Conservation (phyloP, 2,797 vertebrate genomes). For the Girardinus metallicus region DNA sequence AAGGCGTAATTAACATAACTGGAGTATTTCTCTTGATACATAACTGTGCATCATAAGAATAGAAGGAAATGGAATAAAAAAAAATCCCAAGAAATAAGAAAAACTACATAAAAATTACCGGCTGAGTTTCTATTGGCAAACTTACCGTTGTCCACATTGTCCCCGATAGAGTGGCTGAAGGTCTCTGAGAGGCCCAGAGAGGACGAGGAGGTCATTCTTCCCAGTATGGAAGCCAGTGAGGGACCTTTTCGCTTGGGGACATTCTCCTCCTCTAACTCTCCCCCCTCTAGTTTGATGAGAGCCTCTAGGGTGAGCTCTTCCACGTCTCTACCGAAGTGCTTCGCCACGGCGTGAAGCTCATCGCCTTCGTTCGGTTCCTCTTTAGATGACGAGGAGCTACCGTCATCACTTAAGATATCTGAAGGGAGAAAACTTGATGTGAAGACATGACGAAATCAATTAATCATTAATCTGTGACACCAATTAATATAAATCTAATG, state of each 20-base stretch:
- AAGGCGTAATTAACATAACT: background rate
- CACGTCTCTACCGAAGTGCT: constrained; percentile 88
- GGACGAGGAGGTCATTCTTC: constrained; percentile 88
- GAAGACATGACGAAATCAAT: background rate
- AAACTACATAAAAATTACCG: background rate
- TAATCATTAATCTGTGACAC: background rate
- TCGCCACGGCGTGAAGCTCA: constrained; percentile 88
- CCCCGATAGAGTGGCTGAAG: constrained; percentile 81
- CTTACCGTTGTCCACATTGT: constrained; percentile 85
- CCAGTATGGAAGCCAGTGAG: constrained; percentile 87
- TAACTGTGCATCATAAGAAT: background rate
- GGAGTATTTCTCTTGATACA: background rate
- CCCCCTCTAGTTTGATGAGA: constrained; percentile 75
- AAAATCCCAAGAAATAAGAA: background rate
- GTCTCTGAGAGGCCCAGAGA: constrained; percentile 89
- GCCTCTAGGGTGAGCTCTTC: constrained; percentile 72
- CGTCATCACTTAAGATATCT: constrained; percentile 70
- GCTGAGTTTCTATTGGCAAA: background rate
- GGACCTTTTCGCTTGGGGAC: constrained; percentile 71
- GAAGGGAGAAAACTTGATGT: background rate
- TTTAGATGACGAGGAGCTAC: constrained; percentile 60
- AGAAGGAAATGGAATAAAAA: background rate
- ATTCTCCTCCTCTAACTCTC: background rate
- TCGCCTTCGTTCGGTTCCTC: constrained; percentile 83
- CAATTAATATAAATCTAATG: background rate